Evolutionary conservation across 1,140 invertebrate genomes (phyloP).

Genomic region (Amyelois transitella): DNA sequence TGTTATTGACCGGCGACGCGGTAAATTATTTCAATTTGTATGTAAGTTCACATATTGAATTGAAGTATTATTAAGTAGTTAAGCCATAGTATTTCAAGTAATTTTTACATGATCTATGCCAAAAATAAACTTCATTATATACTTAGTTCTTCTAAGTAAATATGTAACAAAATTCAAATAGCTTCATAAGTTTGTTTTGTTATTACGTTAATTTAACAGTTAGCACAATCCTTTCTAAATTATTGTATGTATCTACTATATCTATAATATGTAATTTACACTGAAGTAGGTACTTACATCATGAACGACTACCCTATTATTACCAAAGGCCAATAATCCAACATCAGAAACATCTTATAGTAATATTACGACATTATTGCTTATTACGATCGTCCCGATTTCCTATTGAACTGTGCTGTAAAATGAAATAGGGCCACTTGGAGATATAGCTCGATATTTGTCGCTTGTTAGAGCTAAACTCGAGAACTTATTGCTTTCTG

Average conservation of each 20-base stretch:
- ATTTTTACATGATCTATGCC: no score
- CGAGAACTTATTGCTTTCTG: background rate
- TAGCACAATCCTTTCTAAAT: no score
- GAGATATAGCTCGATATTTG: background rate
- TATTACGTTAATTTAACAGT: no score
- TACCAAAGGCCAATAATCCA: background rate
- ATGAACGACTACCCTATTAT: background rate
- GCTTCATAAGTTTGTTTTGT: background rate
- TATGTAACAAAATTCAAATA: background rate
- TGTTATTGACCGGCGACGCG: background rate
- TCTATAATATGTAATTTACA: background rate
- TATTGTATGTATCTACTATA: background rate
- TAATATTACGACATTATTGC: background rate
- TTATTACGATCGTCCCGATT: background rate
- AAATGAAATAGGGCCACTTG: background rate
- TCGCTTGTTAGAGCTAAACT: background rate
- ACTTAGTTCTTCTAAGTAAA: background rate
- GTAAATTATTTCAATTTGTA: background rate
- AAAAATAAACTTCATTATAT: background rate
- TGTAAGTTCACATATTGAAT: background rate
- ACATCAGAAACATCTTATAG: background rate
- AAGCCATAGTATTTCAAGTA: no score
- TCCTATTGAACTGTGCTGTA: background rate
- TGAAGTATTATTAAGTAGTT: no score
- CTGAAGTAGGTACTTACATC: no score